A percentile compares a stretch with the other conserved stretches of the same genome.
phyloP scores from a whole-genome alignment of 2,113 vertebrate genomes.

The Zosterops borbonicus region DNA sequence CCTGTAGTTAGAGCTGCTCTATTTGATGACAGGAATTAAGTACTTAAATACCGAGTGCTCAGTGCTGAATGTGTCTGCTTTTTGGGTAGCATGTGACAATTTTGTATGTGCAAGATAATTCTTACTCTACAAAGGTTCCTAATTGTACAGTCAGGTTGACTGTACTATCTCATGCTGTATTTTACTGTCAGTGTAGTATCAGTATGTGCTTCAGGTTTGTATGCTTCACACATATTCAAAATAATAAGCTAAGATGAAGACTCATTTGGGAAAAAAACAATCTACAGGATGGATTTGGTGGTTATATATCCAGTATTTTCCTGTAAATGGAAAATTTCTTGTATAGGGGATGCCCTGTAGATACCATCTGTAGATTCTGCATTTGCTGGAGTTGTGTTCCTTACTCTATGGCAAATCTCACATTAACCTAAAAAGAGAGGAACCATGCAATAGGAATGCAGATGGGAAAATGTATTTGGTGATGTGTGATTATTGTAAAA shows the following conservation, averaged over 20 bases:
- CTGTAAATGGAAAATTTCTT: background rate
- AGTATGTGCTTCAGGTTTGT: background rate
- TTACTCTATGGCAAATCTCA: background rate
- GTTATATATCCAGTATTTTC: background rate
- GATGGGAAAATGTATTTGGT: background rate
- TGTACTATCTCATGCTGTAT: background rate
- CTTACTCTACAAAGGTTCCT: background rate
- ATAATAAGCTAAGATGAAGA: background rate
- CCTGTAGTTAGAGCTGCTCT: background rate
- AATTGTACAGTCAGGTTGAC: background rate
- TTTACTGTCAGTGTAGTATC: background rate
- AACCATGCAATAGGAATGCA: background rate
- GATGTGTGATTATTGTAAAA: background rate
- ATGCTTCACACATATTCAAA: background rate
- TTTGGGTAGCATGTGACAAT: background rate
- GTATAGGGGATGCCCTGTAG: background rate
- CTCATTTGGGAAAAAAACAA: background rate
- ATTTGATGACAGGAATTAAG: constrained; percentile 4
- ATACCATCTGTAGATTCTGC: background rate
- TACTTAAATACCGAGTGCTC: background rate
- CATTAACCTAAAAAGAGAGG: background rate
- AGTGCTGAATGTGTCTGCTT: background rate
- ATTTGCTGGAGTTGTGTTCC: background rate
- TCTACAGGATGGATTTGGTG: background rate
- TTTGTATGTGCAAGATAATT: background rate